A percentile compares a stretch with the other conserved stretches of the same genome.
phyloP scores from a whole-genome alignment of 1,140 invertebrate species.

The Heterodera carotae region DNA sequence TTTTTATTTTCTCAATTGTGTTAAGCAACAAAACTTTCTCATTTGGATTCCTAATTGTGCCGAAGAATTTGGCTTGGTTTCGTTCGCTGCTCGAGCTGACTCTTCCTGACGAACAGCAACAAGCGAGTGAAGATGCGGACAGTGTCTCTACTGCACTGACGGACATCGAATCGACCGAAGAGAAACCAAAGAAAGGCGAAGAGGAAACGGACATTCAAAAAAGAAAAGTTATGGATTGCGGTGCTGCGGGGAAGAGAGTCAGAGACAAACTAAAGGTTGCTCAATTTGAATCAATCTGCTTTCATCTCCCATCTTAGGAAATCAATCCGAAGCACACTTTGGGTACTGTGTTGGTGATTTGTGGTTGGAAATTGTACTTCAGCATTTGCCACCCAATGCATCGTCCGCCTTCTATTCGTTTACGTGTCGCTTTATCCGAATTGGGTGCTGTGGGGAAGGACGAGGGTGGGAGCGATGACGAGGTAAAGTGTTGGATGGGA shows the following conservation, averaged over 20 bases:
- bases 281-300: background rate
- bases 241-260: background rate
- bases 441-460: slow-evolving; percentile 41
- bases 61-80: slow-evolving; percentile 89
- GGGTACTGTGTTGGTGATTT: slow-evolving; percentile 90
- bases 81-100: slow-evolving; percentile 81
- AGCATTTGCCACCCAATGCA: slow-evolving; percentile 88
- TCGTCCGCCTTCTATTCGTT: slow-evolving; percentile 24
- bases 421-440: slow-evolving; percentile 48
- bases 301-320: slow-evolving; percentile 70
- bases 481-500: background rate
- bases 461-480: background rate
- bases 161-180: slow-evolving; percentile 71
- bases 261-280: slow-evolving; percentile 34
- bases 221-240: background rate
- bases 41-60: slow-evolving; percentile 87
- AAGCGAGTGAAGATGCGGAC: slow-evolving; percentile 47
- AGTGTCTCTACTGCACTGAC: slow-evolving; percentile 31
- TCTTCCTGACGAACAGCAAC: slow-evolving; percentile 69
- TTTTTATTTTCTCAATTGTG: too few relatives aligned
- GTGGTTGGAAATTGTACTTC: slow-evolving; percentile 93
- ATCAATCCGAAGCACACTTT: slow-evolving; percentile 95
- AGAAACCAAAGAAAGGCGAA: background rate
- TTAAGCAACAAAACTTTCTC: slow-evolving; percentile 85
- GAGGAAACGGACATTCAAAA: background rate